These are phyloP conservation scores for Pseudachorutes palmiensis DNA, from an alignment of 1,140 invertebrate species.

Conservation along the genomic window DNA sequence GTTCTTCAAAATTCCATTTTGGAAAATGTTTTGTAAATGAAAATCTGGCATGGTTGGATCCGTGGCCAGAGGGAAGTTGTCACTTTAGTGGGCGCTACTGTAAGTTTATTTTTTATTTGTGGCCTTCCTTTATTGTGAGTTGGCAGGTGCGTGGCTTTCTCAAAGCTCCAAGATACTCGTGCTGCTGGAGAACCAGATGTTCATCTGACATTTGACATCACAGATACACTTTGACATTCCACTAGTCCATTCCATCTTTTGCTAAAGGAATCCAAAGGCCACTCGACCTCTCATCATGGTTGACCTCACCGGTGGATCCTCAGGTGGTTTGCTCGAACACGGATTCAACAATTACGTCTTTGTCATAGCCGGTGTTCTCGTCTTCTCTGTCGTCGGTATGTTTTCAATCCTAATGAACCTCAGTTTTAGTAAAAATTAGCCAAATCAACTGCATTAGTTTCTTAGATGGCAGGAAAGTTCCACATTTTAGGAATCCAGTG, in stretches of 20 bases:
- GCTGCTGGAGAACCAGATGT: neutral
- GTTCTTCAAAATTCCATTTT: too few relatives aligned
- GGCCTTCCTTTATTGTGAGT: too few relatives aligned
- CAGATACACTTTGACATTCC: neutral
- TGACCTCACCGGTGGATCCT: slow-evolving; percentile 52
- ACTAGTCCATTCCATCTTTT: neutral
- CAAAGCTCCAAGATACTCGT: too few relatives aligned
- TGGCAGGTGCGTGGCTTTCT: too few relatives aligned
- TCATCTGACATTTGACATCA: neutral
- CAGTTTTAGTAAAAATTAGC: neutral
- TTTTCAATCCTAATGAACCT: slow-evolving; percentile 32
- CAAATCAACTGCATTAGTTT: neutral
- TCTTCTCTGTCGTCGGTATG: slow-evolving; percentile 63
- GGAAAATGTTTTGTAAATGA: too few relatives aligned
- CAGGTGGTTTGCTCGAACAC: slow-evolving; percentile 64
- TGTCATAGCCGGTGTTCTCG: slow-evolving; percentile 63
- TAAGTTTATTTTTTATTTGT: too few relatives aligned
- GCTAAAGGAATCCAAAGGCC: neutral
- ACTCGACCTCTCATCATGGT: slow-evolving; percentile 48
- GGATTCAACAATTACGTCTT: slow-evolving; percentile 71
- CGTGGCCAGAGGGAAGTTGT: too few relatives aligned
- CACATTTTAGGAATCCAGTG: neutral
- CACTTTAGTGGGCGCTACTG: too few relatives aligned
- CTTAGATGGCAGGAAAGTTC: neutral
- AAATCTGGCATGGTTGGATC: too few relatives aligned